Evolutionary conservation across 2,113 vertebrate species (phyloP).

Genomic region (Neopipo cinnamomea): DNA sequence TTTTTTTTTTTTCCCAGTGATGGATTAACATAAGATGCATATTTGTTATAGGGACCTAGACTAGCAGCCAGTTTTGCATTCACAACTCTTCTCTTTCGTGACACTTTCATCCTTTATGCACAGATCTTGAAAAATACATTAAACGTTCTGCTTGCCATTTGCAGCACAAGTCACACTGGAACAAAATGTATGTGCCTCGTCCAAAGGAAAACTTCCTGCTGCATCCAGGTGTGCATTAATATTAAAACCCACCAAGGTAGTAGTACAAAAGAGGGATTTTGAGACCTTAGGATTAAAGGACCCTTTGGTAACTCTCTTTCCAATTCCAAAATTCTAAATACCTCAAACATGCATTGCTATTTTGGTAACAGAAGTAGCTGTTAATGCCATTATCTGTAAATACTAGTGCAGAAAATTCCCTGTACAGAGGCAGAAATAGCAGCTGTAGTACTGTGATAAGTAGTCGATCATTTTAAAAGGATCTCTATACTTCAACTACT

Average conservation of each 20-base stretch:
- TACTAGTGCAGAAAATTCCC: constrained; percentile 44
- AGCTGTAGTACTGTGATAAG: constrained; percentile 45
- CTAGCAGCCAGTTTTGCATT: background rate
- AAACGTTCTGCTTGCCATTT: background rate
- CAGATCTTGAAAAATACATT: background rate
- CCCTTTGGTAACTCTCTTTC: background rate
- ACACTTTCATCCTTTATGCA: background rate
- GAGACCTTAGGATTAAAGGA: background rate
- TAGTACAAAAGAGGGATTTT: background rate
- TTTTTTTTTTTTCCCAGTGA: background rate
- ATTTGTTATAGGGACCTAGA: background rate
- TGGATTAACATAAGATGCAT: rapidly evolving
- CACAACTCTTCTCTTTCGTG: background rate
- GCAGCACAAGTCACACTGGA: background rate
- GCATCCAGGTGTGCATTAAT: constrained; percentile 37
- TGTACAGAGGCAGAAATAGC: constrained; percentile 44
- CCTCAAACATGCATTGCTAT: constrained; percentile 7
- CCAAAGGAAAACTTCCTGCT: background rate
- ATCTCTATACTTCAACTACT: constrained; percentile 4
- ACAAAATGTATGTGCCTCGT: background rate
- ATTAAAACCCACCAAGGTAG: background rate
- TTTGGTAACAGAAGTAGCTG: constrained; percentile 28
- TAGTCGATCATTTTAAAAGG: constrained; percentile 35
- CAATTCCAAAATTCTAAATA: constrained; percentile 20
- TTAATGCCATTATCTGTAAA: constrained; percentile 49